A percentile compares a stretch with the other conserved stretches of the same genome.
Evolutionary conservation across 2,888 invertebrate genomes (phyloP).

Genomic region (Drosophila mettleri): DNA sequence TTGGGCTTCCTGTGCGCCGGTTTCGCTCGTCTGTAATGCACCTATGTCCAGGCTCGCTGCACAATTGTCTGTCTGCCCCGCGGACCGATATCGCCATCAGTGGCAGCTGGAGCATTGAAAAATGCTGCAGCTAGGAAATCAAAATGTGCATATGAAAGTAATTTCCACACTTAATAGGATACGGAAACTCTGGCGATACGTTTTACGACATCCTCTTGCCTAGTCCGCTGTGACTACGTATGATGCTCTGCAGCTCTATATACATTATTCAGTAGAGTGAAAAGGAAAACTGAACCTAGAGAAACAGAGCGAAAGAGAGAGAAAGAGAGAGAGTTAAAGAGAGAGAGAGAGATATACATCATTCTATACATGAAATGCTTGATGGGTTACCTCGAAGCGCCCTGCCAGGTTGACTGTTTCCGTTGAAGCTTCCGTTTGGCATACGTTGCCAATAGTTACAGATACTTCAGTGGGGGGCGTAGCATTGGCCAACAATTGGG

Average conservation of each 20-base stretch:
- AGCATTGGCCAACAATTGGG: constrained; percentile 33
- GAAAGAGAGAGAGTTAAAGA: neutral
- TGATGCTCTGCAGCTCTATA: constrained; percentile 59
- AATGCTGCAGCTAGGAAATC: constrained; percentile 69
- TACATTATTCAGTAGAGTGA: constrained; percentile 55
- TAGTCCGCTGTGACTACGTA: constrained; percentile 46
- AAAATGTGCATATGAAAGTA: constrained; percentile 80
- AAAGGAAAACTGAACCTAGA: neutral
- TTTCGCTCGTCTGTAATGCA: constrained; percentile 11
- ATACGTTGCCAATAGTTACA: constrained; percentile 52
- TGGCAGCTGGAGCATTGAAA: constrained; percentile 41
- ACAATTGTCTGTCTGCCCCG: constrained; percentile 28
- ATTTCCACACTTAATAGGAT: constrained; percentile 79
- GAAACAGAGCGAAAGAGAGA: neutral
- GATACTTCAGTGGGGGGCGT: constrained; percentile 31
- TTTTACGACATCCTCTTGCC: constrained; percentile 71
- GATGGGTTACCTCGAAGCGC: constrained; percentile 45
- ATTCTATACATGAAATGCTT: constrained; percentile 56
- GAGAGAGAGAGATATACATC: constrained; percentile 42
- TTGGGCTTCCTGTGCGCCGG: constrained; percentile 37
- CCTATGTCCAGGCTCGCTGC: constrained; percentile 20
- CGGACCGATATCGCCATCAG: constrained; percentile 28
- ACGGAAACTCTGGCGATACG: constrained; percentile 75
- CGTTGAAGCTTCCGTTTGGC: constrained; percentile 65
- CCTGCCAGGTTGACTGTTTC: constrained; percentile 65